Conservation (phyloP, 2,888 invertebrate species). For the Piscicola geometra region DNA sequence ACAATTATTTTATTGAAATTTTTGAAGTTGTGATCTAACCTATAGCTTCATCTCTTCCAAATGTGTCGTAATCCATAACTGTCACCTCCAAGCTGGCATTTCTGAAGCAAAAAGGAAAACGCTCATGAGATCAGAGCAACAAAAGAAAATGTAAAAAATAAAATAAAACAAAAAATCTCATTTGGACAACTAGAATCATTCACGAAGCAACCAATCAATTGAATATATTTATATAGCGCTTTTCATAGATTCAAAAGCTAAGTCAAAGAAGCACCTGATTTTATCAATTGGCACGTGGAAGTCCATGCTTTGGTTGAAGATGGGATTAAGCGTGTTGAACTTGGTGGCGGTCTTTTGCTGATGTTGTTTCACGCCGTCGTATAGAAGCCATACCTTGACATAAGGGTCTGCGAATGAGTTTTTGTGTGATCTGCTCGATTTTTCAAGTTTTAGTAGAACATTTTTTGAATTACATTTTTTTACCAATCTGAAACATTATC, state of each 20-base stretch:
- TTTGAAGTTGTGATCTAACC: not conserved
- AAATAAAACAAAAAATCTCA: not conserved
- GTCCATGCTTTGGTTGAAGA: constrained; percentile 8
- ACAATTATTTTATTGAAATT: too few species aligned
- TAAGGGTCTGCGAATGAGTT: constrained; percentile 27
- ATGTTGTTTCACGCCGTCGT: constrained; percentile 4
- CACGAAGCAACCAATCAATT: not conserved
- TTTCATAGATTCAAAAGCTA: not conserved
- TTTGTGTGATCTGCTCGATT: too few species aligned
- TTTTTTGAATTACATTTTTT: too few species aligned
- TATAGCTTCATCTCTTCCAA: constrained; percentile 26
- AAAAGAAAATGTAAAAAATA: not conserved
- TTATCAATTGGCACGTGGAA: constrained; percentile 22
- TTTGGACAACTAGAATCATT: not conserved
- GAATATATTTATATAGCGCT: too few species aligned
- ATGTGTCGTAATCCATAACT: constrained; percentile 27
- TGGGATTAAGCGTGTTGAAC: constrained; percentile 14
- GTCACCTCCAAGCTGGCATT: constrained; percentile 17
- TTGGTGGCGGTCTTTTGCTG: constrained; percentile 16
- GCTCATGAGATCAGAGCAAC: too few species aligned
- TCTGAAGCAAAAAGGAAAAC: not conserved
- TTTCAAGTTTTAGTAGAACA: too few species aligned
- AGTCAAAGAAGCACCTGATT: constrained; percentile 9
- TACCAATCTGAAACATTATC: too few species aligned
- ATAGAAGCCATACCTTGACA: constrained; percentile 20